phyloP scores from a whole-genome alignment of 2,888 invertebrate genomes.

The Pimpla rufipes region DNA sequence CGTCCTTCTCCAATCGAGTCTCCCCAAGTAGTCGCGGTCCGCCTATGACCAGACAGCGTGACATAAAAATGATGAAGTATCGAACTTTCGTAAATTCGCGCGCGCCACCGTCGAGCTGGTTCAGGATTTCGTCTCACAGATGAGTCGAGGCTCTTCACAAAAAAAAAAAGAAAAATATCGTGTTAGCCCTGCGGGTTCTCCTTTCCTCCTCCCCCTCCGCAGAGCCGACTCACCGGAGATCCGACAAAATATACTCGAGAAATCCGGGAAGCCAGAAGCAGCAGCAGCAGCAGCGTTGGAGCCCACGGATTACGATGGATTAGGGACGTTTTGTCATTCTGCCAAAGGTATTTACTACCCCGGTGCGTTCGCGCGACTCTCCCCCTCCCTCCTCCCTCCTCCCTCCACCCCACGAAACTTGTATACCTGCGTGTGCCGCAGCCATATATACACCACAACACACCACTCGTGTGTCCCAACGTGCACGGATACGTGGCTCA shows the following conservation, averaged over 20 bases:
- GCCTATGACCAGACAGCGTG: background rate
- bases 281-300: slow-evolving; percentile 17
- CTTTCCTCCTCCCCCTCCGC: slow-evolving; percentile 14
- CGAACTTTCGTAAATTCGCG: slow-evolving; percentile 5
- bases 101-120: slow-evolving; percentile 15
- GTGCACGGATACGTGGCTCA: slow-evolving; percentile 25
- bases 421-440: slow-evolving; percentile 37
- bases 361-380: slow-evolving; percentile 54
- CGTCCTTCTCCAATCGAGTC: background rate
- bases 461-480: slow-evolving; percentile 20
- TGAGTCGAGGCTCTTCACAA: slow-evolving; percentile 28
- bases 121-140: slow-evolving; percentile 48
- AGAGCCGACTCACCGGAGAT: slow-evolving; percentile 35
- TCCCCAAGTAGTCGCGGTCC: background rate
- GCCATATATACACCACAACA: slow-evolving; percentile 21
- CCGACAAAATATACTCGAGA: slow-evolving; percentile 60
- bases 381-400: too few species aligned
- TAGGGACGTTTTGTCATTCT: slow-evolving; percentile 73
- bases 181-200: background rate
- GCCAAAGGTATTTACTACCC: slow-evolving; percentile 72
- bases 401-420: too few species aligned
- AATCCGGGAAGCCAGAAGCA: slow-evolving; percentile 71
- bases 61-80: slow-evolving; percentile 8
- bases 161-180: slow-evolving; percentile 12
- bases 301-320: slow-evolving; percentile 72